Evolutionary conservation across 2,113 vertebrate species (phyloP).

Genomic region (Ifrita kowaldi): DNA sequence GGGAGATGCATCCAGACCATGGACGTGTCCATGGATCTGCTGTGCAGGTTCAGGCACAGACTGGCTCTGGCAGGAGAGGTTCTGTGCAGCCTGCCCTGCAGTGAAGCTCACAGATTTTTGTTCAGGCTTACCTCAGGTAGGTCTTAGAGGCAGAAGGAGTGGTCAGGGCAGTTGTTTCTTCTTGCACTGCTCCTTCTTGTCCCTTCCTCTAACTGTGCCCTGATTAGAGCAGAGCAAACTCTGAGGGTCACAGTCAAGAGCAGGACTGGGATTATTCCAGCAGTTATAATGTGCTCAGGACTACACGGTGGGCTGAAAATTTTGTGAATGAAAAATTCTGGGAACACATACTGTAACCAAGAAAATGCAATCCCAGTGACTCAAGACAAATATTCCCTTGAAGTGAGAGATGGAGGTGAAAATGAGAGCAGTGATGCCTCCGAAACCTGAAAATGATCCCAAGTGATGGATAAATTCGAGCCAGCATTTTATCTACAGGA

Average conservation of each 20-base stretch:
- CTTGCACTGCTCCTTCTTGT: not conserved
- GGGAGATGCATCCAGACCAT: not conserved
- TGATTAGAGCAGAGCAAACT: not conserved
- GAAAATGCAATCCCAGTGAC: not conserved
- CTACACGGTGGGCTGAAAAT: not conserved
- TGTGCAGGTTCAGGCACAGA: not conserved
- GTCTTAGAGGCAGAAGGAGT: not conserved
- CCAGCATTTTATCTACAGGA: not conserved
- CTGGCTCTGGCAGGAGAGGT: not conserved
- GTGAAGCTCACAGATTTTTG: not conserved
- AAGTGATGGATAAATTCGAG: not conserved
- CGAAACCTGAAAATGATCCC: not conserved
- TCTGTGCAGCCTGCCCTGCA: not conserved
- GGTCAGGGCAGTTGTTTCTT: not conserved
- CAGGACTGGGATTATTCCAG: not conserved
- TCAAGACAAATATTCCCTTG: not conserved
- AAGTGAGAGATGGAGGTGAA: not conserved
- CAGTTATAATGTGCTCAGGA: not conserved
- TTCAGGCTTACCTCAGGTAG: not conserved
- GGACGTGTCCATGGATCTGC: not conserved
- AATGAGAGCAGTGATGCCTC: not conserved
- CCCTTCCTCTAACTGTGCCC: not conserved
- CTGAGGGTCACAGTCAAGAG: not conserved
- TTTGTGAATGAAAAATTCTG: not conserved
- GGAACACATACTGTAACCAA: not conserved